phyloP scores from a whole-genome alignment of 2,113 vertebrate species.

The Heterotis niloticus region DNA sequence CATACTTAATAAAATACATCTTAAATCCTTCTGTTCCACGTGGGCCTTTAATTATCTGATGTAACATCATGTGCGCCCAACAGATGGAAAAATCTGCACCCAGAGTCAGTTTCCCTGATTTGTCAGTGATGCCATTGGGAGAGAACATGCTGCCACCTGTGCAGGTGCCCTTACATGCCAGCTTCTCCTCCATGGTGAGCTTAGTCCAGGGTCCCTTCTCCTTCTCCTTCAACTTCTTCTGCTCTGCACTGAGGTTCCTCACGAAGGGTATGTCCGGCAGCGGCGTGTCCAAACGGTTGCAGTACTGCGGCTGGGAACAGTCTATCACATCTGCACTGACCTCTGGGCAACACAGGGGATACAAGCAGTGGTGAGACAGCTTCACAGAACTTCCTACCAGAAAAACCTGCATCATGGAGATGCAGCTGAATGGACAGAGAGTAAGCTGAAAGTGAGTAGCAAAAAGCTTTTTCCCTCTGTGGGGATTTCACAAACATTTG shows the following conservation, averaged over 20 bases:
- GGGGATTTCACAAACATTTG: too few species aligned
- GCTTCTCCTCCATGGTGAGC: conserved; percentile 54
- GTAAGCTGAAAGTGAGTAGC: too few species aligned
- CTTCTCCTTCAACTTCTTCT: conserved; percentile 53
- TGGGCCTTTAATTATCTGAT: too few species aligned
- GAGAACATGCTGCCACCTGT: neutral
- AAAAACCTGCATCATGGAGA: neutral
- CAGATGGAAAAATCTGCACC: too few species aligned
- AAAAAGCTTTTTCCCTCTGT: too few species aligned
- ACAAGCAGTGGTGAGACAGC: neutral
- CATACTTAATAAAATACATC: too few species aligned
- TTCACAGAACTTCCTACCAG: neutral
- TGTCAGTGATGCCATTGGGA: neutral
- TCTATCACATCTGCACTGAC: conserved; percentile 36
- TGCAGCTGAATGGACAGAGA: neutral
- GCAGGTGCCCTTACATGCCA: conserved; percentile 43
- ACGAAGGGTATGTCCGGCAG: conserved; percentile 51
- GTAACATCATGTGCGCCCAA: too few species aligned
- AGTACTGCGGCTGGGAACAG: conserved; percentile 50
- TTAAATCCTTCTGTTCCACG: too few species aligned
- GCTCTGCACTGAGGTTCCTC: conserved; percentile 42
- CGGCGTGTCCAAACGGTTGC: conserved; percentile 47
- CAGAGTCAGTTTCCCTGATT: too few species aligned
- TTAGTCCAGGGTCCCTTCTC: conserved; percentile 54
- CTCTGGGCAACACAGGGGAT: neutral